Conservation (phyloP, 2,113 vertebrate genomes). For the Boulengeromyrus knoepffleri region DNA sequence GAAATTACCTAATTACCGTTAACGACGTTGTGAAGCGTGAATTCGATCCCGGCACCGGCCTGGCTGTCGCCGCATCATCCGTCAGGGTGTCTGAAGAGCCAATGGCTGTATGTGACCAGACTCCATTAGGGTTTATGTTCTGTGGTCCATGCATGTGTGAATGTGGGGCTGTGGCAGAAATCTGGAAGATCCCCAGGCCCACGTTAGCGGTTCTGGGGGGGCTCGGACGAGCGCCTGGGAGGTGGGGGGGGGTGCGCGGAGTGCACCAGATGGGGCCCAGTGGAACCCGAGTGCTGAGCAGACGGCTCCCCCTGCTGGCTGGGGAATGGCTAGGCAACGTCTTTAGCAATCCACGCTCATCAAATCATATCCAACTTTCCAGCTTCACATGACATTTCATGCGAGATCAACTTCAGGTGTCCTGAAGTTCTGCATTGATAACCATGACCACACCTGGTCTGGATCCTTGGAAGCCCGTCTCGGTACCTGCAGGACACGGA, state of each 20-base stretch:
- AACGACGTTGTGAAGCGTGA: not conserved
- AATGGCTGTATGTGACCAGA: not conserved
- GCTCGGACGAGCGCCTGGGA: not conserved
- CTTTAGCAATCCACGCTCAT: conserved; percentile 42
- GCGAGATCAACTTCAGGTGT: not conserved
- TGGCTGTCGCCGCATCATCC: not conserved
- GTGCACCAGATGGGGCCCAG: conserved; percentile 82
- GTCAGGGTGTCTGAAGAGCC: not conserved
- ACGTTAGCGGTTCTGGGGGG: not conserved
- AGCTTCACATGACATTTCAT: not conserved
- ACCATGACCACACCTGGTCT: not conserved
- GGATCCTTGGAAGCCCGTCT: not conserved
- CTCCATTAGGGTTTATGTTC: not conserved
- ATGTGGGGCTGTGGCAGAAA: conserved; percentile 5
- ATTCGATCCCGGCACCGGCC: not conserved
- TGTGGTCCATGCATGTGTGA: not conserved
- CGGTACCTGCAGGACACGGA: not conserved
- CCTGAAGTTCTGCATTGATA: not conserved
- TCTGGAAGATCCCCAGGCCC: not conserved
- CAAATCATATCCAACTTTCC: not conserved
- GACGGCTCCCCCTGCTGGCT: conserved; percentile 63
- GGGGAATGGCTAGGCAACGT: conserved; percentile 59
- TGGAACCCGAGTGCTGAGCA: conserved; percentile 78
- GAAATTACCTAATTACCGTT: not conserved
- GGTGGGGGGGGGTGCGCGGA: conserved; percentile 53